phyloP scores from a whole-genome alignment of 1,140 invertebrate genomes.

The Drosophila nikananu region DNA sequence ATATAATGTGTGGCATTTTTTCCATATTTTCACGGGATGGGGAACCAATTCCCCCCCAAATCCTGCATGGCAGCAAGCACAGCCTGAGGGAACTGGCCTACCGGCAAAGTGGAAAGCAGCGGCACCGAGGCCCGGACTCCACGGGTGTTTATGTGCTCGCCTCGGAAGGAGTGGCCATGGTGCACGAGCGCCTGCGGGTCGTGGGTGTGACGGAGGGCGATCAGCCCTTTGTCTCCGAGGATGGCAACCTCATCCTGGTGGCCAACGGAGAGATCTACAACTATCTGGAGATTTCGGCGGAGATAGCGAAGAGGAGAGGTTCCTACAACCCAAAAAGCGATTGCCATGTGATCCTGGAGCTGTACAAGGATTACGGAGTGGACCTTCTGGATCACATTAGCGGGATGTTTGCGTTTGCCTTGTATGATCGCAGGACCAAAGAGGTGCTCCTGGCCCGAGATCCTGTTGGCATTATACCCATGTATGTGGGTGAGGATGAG shows the following conservation, averaged over 20 bases:
- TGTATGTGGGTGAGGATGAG: slow-evolving; percentile 86
- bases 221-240: slow-evolving; percentile 74
- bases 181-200: slow-evolving; percentile 77
- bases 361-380: slow-evolving; percentile 89
- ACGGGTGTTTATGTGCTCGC: slow-evolving; percentile 68
- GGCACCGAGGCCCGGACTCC: slow-evolving; percentile 84
- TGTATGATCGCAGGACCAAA: slow-evolving; percentile 91
- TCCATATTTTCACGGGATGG: slow-evolving; percentile 77
- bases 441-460: slow-evolving; percentile 92
- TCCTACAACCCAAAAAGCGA: slow-evolving; percentile 91
- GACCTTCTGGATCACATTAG: slow-evolving; percentile 88
- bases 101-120: slow-evolving; percentile 77
- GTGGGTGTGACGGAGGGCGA: slow-evolving; percentile 74
- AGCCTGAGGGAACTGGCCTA: slow-evolving; percentile 76
- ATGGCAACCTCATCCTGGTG: slow-evolving; percentile 69
- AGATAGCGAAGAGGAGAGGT: slow-evolving; percentile 72
- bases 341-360: slow-evolving; percentile 91
- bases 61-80: slow-evolving; percentile 55
- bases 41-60: slow-evolving; percentile 40
- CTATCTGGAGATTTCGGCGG: slow-evolving; percentile 67
- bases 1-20: slow-evolving; percentile 84
- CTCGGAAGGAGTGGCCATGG: slow-evolving; percentile 77
- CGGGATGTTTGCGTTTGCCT: slow-evolving; percentile 95
- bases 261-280: slow-evolving; percentile 85
- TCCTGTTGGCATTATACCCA: slow-evolving; percentile 94